Evolutionary conservation across 2,113 vertebrate species (phyloP).

Genomic region (Ptilorrhoa leucosticta): DNA sequence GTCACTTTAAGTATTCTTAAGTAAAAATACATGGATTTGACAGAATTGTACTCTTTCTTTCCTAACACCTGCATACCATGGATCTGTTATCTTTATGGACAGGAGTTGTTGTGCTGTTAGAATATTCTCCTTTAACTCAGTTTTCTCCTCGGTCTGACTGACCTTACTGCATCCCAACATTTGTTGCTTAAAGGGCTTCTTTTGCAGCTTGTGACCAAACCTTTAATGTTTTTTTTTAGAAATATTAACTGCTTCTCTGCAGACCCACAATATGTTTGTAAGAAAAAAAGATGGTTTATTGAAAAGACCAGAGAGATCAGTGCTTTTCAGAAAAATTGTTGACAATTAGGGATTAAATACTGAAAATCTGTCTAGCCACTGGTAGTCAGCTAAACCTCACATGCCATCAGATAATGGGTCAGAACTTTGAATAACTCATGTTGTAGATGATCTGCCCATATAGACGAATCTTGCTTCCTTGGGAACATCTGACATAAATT

Average conservation of each 20-base stretch:
- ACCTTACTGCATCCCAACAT: neutral
- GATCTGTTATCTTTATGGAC: neutral
- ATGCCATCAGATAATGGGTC: neutral
- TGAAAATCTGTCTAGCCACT: neutral
- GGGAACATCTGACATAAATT: neutral
- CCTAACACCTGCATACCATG: neutral
- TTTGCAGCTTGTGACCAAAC: neutral
- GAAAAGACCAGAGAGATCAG: neutral
- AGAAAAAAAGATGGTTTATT: neutral
- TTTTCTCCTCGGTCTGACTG: neutral
- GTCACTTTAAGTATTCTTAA: neutral
- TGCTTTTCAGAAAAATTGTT: neutral
- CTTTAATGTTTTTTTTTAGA: neutral
- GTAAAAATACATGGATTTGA: neutral
- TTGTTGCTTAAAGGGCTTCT: neutral
- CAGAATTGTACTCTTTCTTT: neutral
- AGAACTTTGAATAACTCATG: neutral
- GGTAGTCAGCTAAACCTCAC: neutral
- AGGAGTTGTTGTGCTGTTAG: neutral
- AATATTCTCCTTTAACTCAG: neutral
- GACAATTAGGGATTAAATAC: neutral
- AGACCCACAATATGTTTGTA: neutral
- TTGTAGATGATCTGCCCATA: neutral
- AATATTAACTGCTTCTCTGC: neutral
- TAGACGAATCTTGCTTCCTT: neutral